These are phyloP conservation scores for Blennius ocellaris DNA, from an alignment of 2,113 vertebrate genomes.

Conservation along the genomic window DNA sequence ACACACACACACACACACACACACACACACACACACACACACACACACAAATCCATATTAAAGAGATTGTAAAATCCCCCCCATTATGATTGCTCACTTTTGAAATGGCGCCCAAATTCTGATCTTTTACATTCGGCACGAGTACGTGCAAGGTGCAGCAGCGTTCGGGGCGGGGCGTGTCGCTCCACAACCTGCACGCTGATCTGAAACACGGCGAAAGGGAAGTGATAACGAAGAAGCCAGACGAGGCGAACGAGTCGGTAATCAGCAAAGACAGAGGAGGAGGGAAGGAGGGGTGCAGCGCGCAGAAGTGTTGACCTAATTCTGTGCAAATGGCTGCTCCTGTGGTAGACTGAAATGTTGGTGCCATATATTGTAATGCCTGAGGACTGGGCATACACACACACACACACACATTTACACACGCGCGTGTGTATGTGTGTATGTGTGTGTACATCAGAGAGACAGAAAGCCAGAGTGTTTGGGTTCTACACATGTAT, in stretches of 20 bases:
- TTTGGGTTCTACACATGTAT: not conserved
- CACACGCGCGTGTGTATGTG: constrained; percentile 14
- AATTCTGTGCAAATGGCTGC: constrained; percentile 81
- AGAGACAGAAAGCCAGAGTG: not conserved
- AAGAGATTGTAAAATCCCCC: constrained; percentile 26
- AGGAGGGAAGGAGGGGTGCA: constrained; percentile 55
- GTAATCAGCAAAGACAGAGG: constrained; percentile 62
- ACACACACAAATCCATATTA: constrained; percentile 36
- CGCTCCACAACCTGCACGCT: constrained; percentile 29
- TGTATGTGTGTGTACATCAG: constrained; percentile 23
- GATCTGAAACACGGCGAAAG: constrained; percentile 64
- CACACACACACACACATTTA: too few species aligned
- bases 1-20: constrained; percentile 1
- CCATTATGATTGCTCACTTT: constrained; percentile 38
- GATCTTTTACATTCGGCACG: not conserved
- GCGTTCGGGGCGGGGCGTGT: constrained; percentile 3
- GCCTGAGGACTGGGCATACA: constrained; percentile 36
- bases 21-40: not conserved
- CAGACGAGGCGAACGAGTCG: constrained; percentile 57
- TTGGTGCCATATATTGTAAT: constrained; percentile 47
- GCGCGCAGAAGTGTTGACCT: constrained; percentile 80
- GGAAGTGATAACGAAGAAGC: constrained; percentile 64
- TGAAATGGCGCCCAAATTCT: constrained; percentile 28
- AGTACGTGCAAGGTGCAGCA: not conserved
- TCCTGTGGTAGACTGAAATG: constrained; percentile 71